phyloP scores from a whole-genome alignment of 1,140 invertebrate genomes.

The Coptotermes formosanus region DNA sequence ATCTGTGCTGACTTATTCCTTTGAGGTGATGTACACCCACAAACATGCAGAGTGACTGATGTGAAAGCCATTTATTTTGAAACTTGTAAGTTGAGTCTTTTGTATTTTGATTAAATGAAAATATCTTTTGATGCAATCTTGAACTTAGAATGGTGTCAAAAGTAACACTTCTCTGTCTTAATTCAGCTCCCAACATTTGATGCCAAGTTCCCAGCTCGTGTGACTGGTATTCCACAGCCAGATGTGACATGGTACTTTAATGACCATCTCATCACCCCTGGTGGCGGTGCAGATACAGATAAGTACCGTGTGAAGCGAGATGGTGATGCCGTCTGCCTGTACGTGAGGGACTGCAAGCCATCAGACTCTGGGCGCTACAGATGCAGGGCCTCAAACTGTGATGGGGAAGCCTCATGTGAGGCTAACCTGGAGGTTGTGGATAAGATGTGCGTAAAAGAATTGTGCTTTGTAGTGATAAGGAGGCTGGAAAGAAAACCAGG shows the following conservation, averaged over 20 bases:
- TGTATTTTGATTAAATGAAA: background rate
- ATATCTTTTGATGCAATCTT: background rate
- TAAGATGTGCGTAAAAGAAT: constrained; percentile 67
- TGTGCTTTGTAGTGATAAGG: background rate
- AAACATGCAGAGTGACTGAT: too few species aligned
- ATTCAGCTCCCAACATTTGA: constrained; percentile 66
- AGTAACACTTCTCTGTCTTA: constrained; percentile 26
- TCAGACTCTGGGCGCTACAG: constrained; percentile 73
- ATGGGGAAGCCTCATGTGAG: constrained; percentile 74
- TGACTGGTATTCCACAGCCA: constrained; percentile 83
- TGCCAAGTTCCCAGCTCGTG: constrained; percentile 77
- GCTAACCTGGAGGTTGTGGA: constrained; percentile 74
- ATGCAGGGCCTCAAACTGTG: constrained; percentile 74
- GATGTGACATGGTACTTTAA: constrained; percentile 84
- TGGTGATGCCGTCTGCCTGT: constrained; percentile 74
- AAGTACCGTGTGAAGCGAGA: constrained; percentile 78
- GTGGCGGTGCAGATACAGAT: constrained; percentile 52
- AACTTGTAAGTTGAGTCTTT: background rate
- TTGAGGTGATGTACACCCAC: too few species aligned
- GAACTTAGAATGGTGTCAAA: background rate
- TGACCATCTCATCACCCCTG: constrained; percentile 59
- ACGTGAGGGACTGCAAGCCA: constrained; percentile 64
- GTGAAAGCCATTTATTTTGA: too few species aligned
- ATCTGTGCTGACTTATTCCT: too few species aligned
- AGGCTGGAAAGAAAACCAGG: too few species aligned